Percentiles rank a stretch among this genome's conserved stretches.
These are phyloP conservation scores for Hemitrygon akajei DNA, from an alignment of 2,797 vertebrate species.

Conservation along the genomic window DNA sequence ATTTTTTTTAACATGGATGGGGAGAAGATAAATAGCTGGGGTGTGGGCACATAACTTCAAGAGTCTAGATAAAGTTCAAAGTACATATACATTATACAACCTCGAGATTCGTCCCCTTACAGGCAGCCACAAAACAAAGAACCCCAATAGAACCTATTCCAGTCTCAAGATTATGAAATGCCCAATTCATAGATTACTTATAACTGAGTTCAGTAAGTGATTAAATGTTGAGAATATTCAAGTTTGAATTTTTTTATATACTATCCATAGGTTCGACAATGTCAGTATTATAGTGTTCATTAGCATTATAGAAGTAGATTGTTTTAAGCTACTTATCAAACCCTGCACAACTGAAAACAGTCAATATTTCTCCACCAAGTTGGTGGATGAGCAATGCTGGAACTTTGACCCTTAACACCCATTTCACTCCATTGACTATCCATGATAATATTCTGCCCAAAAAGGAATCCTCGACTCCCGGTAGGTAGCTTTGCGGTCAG, in stretches of 20 bases:
- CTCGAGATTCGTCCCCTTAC: no score
- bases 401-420: background rate
- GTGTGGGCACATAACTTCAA: no score
- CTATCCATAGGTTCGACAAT: background rate
- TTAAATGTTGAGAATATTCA: background rate
- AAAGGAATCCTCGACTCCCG: background rate
- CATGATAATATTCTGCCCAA: background rate
- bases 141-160: no score
- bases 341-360: background rate
- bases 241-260: background rate
- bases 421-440: background rate
- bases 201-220: background rate
- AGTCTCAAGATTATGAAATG: background rate
- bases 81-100: no score
- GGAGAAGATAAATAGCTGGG: no score
- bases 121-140: no score
- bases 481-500: no score
- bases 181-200: background rate
- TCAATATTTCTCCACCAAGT: background rate
- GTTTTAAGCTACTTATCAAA: background rate
- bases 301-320: background rate
- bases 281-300: background rate
- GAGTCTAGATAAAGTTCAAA: no score
- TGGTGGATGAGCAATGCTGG: background rate
- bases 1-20: no score